phyloP scores from a whole-genome alignment of 1,140 invertebrate species.

The Rhizoglyphus robini region DNA sequence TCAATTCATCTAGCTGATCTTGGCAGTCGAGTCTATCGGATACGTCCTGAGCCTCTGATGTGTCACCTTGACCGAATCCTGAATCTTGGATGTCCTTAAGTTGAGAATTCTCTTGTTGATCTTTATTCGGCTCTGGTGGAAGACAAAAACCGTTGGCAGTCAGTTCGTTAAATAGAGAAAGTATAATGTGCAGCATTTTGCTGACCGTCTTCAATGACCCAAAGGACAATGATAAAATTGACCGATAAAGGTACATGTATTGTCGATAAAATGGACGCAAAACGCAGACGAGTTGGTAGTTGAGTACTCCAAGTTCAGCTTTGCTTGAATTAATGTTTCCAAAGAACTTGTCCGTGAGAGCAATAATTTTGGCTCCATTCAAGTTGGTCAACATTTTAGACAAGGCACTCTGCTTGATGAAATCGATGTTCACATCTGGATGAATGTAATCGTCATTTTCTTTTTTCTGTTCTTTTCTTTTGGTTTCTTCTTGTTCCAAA shows the following conservation, averaged over 20 bases:
- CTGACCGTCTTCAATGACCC: conserved; percentile 56
- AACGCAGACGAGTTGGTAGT: neutral
- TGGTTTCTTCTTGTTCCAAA: neutral
- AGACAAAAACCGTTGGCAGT: conserved; percentile 83
- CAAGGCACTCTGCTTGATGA: neutral
- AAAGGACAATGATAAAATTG: conserved; percentile 58
- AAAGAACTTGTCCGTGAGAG: neutral
- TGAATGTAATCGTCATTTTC: neutral
- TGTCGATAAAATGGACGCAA: conserved; percentile 56
- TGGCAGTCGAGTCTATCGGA: conserved; percentile 82
- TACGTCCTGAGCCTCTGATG: conserved; percentile 69
- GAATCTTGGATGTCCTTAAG: conserved; percentile 46
- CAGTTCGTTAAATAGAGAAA: conserved; percentile 70
- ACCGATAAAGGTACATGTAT: conserved; percentile 55
- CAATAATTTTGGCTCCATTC: neutral
- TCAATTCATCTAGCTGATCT: conserved; percentile 83
- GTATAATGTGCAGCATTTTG: conserved; percentile 66
- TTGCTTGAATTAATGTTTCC: neutral
- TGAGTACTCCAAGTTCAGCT: neutral
- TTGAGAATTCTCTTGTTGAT: conserved; percentile 31
- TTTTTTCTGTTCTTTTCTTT: neutral
- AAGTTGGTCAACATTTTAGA: neutral
- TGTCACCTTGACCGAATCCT: conserved; percentile 76
- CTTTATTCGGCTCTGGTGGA: conserved; percentile 55
- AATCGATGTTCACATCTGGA: neutral